Evolutionary conservation across 2,797 vertebrate genomes (phyloP).

Genomic region (Siniperca undulata): DNA sequence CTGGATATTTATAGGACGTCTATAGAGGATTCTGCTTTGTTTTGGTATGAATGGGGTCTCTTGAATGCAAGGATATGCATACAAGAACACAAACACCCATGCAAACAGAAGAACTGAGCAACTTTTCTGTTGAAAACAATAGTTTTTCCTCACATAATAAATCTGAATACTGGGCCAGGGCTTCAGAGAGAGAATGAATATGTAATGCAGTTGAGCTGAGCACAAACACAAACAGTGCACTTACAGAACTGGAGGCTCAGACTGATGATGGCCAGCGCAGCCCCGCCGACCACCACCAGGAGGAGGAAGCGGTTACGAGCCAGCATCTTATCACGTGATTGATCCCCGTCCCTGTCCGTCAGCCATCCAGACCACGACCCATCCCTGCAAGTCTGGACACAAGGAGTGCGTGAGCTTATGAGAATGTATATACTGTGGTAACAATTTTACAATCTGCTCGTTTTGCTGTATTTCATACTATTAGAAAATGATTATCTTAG

Average conservation of each 20-base stretch:
- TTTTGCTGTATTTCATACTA: not conserved
- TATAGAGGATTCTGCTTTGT: constrained; percentile 67
- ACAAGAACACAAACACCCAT: not conserved
- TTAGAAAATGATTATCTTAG: not conserved
- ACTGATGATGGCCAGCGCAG: constrained; percentile 79
- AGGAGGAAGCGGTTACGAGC: constrained; percentile 83
- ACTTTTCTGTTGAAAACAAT: not conserved
- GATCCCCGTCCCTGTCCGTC: constrained; percentile 60
- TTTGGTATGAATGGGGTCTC: constrained; percentile 53
- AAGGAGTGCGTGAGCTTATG: not conserved
- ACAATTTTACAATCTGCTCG: not conserved
- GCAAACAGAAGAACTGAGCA: not conserved
- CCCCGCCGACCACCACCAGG: constrained; percentile 78
- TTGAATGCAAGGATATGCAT: constrained; percentile 44
- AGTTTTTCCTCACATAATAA: not conserved
- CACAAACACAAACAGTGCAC: constrained; percentile 36
- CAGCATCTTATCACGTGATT: constrained; percentile 77
- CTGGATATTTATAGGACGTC: constrained; percentile 65
- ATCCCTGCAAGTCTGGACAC: constrained; percentile 57
- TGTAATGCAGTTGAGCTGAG: not conserved
- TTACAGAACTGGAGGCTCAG: constrained; percentile 84
- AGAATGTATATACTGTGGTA: too few relatives aligned
- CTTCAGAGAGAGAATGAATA: not conserved
- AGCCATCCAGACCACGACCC: constrained; percentile 71
- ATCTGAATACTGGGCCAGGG: not conserved